Evolutionary conservation across 2,113 vertebrate genomes (phyloP).

Genomic region (Reinhardtius hippoglossoides): DNA sequence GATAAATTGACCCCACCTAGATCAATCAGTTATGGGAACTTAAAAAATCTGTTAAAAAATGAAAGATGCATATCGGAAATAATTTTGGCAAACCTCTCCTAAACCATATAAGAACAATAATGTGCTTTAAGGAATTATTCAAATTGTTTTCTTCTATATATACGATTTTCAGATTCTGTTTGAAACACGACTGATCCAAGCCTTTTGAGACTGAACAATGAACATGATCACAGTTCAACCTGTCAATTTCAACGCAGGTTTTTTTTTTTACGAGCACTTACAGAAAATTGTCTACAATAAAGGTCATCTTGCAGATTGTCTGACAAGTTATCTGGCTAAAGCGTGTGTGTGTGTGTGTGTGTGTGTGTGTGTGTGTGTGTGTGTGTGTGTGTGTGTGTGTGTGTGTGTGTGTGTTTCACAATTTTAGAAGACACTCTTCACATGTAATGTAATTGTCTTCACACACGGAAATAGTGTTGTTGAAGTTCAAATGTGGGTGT

Average conservation of each 20-base stretch:
- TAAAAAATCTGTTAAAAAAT: background rate
- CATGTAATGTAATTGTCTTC: slow-evolving; percentile 38
- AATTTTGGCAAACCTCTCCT: background rate
- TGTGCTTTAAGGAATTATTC: background rate
- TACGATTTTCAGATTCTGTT: background rate
- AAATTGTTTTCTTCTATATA: background rate
- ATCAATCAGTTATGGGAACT: background rate
- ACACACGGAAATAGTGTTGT: background rate
- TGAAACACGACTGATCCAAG: background rate
- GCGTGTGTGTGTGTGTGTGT: slow-evolving; percentile 31
- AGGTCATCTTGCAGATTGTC: too few relatives aligned
- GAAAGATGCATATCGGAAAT: background rate
- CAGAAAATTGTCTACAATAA: too few relatives aligned
- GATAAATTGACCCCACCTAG: background rate
- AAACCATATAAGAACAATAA: background rate
- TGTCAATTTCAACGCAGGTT: too few relatives aligned
- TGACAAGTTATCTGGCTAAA: background rate
- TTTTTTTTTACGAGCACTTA: too few relatives aligned
- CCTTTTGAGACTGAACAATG: background rate
- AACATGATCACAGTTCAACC: background rate
- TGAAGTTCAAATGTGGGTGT: background rate
- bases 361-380: slow-evolving; percentile 54
- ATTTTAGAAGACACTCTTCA: slow-evolving; percentile 80
- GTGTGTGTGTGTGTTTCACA: slow-evolving; percentile 70
- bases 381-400: too few relatives aligned